Conservation (phyloP, 2,113 vertebrate genomes). For the Lophochroa leadbeateri region DNA sequence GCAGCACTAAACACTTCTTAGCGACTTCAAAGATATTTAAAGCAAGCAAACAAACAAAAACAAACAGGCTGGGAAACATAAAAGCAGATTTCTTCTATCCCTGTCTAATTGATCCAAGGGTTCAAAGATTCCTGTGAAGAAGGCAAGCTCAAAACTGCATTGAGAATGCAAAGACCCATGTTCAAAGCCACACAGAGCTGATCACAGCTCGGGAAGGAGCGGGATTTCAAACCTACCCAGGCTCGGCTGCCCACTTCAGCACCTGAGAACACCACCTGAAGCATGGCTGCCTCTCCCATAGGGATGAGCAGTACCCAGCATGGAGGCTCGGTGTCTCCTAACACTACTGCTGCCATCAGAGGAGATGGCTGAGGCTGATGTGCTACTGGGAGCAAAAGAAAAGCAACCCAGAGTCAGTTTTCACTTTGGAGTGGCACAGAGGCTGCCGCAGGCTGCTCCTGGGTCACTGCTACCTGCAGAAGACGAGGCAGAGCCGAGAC, state of each 20-base stretch:
- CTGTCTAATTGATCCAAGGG: background rate
- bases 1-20: background rate
- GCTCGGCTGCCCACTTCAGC: background rate
- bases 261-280: background rate
- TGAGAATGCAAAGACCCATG: background rate
- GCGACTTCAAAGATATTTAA: constrained; percentile 51
- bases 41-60: background rate
- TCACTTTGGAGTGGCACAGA: background rate
- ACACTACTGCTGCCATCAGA: background rate
- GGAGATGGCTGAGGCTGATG: background rate
- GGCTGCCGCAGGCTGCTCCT: background rate
- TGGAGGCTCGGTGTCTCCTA: background rate
- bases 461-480: background rate
- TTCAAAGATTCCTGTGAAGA: constrained; percentile 40
- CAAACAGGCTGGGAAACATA: constrained; percentile 34
- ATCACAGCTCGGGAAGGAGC: background rate
- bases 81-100: constrained; percentile 19
- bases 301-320: background rate
- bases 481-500: fast-evolving
- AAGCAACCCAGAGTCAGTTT: background rate
- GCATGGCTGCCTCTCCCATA: background rate
- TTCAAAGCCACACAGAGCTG: background rate
- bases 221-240: background rate
- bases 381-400: background rate
- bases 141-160: background rate